phyloP scores from a whole-genome alignment of 2,113 vertebrate genomes.

The Pleuronectes platessa region DNA sequence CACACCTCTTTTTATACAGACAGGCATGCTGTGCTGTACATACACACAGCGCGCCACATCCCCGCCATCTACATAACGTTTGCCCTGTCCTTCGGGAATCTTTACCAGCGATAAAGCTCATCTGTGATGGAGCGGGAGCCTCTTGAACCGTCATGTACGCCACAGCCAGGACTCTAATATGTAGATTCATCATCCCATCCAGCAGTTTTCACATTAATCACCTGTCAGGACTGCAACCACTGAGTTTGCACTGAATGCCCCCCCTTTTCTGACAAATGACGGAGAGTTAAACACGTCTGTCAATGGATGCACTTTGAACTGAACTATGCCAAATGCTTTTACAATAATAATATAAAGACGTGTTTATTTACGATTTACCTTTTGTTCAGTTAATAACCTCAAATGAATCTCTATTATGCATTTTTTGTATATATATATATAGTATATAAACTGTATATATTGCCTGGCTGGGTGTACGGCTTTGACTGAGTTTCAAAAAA shows the following conservation, averaged over 20 bases:
- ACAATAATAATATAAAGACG: no score
- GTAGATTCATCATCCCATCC: constrained; percentile 67
- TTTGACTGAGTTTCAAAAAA: no score
- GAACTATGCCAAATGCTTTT: no score
- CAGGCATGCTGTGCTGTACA: neutral
- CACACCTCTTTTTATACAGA: neutral
- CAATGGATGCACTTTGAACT: neutral
- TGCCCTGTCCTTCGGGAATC: constrained; percentile 61
- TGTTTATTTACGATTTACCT: no score
- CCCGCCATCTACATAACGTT: constrained; percentile 58
- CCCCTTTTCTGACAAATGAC: constrained; percentile 30
- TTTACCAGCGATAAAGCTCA: constrained; percentile 33
- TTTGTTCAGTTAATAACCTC: no score
- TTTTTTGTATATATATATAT: neutral
- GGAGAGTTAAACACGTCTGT: constrained; percentile 32
- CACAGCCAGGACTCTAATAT: constrained; percentile 52
- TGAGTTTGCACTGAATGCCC: constrained; percentile 40
- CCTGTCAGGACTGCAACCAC: constrained; percentile 45
- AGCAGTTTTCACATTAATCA: constrained; percentile 71
- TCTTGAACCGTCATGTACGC: constrained; percentile 38
- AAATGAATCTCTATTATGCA: no score
- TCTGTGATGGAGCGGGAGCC: constrained; percentile 32
- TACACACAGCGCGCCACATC: constrained; percentile 4
- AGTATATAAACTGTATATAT: no score
- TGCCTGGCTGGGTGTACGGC: no score